A percentile compares a stretch with the other conserved stretches of the same genome.
Evolutionary conservation across 2,888 invertebrate genomes (phyloP).

Genomic region (Gisinianus flammeolus): DNA sequence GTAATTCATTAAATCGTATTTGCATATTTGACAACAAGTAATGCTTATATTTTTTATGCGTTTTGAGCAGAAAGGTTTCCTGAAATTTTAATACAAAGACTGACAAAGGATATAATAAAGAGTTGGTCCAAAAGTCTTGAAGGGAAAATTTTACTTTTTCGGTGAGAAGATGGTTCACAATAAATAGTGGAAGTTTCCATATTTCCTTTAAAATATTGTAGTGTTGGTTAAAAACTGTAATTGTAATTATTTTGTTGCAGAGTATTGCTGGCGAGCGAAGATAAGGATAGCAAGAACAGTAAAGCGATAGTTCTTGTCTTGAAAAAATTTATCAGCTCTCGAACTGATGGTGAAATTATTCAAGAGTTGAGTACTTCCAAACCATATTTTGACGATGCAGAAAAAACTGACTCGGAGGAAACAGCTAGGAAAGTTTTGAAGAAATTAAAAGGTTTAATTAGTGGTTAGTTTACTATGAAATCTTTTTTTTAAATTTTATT

Average conservation of each 20-base stretch:
- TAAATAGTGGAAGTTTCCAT: not conserved
- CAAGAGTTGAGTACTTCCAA: not conserved
- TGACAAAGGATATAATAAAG: not conserved
- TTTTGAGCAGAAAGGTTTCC: not conserved
- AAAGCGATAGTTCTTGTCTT: not conserved
- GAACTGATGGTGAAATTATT: not conserved
- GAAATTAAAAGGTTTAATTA: slow-evolving; percentile 4
- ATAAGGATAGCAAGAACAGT: not conserved
- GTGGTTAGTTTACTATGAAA: not conserved
- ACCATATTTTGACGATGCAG: not conserved
- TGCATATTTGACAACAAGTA: no score
- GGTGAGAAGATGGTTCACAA: not conserved
- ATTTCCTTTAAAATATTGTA: not conserved
- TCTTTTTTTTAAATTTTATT: no score
- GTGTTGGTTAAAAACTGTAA: no score
- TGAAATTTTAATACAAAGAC: slow-evolving; percentile 2
- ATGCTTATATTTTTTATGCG: not conserved
- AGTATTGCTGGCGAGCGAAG: not conserved
- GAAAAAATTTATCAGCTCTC: slow-evolving; percentile 1
- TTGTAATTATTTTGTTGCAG: slow-evolving; percentile 11
- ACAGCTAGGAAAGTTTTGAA: not conserved
- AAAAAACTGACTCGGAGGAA: not conserved
- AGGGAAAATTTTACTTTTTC: slow-evolving; percentile 1
- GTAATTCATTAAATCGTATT: no score
- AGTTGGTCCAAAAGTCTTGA: slow-evolving; percentile 4